Evolutionary conservation across 2,888 invertebrate species (phyloP), one percentile per base, ranked within the genome.

Genomic region (Sinentomon sp.): DNA sequence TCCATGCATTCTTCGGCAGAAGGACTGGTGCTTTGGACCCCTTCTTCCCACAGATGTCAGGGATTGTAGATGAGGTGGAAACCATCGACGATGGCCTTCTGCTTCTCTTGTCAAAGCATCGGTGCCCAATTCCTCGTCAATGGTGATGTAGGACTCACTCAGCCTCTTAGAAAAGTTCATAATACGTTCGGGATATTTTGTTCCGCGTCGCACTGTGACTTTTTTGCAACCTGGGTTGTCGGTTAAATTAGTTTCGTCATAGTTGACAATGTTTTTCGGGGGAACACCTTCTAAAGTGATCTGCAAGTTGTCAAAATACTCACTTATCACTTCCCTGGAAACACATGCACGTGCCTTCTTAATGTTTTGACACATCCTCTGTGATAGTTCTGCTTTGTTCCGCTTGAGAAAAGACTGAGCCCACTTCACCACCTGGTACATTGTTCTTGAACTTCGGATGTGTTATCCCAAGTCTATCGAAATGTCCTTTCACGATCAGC

Each of bases 221-320:
- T 40, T 40, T 37, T 40, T 32, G 16, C 17, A 24, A 1, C 41
- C 44, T 17, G 45, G 43, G 29, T 49, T 43, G 35, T 46, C 45
- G 10, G 35, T 29, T 6, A 48, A 23, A 21, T 44, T 45, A 6
- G 43, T 46, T 34, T 48, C 44, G 35, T 47, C 47, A 37, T 46
- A 49, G 24, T 46, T 48, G 9, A 42, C 28, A 9, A 44, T 40
- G 26, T 43, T 41, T 10, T 30, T 22, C 10, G 18, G 16, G 10
- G 33, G 36, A 4, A 33, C 30, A 19, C 20, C 33, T 33, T 17
- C 21, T 12, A 38, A 23, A 4, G 27, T 22, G n/a, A 9, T 13
- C 17, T 36, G 18, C n/a, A 33, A 12, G 23, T 38, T 20, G 14
- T 36, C 23, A 25, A 36, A 38, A 21, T 41, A 46, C 6, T 36